phyloP scores from a whole-genome alignment of 2,113 vertebrate species.

The Syrmaticus mikado region DNA sequence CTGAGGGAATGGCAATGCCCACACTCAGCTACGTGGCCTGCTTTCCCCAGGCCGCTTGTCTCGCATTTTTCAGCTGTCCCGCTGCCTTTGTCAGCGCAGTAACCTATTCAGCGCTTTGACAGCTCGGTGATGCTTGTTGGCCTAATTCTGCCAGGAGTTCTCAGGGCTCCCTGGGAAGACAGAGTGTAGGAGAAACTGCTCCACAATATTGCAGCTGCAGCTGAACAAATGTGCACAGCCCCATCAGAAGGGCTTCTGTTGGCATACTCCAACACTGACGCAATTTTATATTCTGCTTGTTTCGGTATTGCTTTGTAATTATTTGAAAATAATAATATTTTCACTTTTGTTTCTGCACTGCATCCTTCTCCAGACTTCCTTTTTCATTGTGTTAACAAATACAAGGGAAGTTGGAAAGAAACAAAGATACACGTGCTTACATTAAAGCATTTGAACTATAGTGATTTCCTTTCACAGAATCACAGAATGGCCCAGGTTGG shows the following conservation, averaged over 20 bases:
- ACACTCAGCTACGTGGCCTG: background rate
- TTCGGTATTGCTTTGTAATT: background rate
- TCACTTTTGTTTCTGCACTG: background rate
- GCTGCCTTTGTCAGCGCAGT: background rate
- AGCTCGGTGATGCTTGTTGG: slow-evolving; percentile 46
- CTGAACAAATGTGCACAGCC: background rate
- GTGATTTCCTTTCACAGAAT: background rate
- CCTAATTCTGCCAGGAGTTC: slow-evolving; percentile 58
- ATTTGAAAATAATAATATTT: background rate
- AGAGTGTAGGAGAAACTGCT: background rate
- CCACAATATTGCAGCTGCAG: background rate
- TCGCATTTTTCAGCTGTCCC: background rate
- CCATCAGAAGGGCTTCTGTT: background rate
- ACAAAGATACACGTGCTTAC: too few relatives aligned
- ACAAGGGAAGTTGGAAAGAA: background rate
- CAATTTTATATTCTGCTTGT: background rate
- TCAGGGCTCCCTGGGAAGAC: background rate
- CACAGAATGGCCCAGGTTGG: too few relatives aligned
- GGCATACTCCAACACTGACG: background rate
- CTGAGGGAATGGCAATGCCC: background rate
- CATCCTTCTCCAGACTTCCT: background rate
- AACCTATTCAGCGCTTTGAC: slow-evolving; percentile 4
- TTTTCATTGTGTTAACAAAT: background rate
- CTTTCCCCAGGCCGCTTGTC: background rate
- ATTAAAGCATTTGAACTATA: background rate